phyloP scores from a whole-genome alignment of 1,140 invertebrate genomes.

The silkworm (Bombyx mori) region ASM3026992v2 NC_085107.1:4731001-4731500 shows the following conservation, averaged over 20 bases:
- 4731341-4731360: too few relatives aligned
- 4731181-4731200: slow-evolving; percentile 21
- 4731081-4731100: too few relatives aligned
- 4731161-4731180: slow-evolving; percentile 22
- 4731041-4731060: too few relatives aligned
- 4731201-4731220: slow-evolving; percentile 28
- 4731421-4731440: too few relatives aligned
- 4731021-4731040: too few relatives aligned
- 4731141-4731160: slow-evolving; percentile 34
- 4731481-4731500: too few relatives aligned
- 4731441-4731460: neutral
- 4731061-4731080: too few relatives aligned
- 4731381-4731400: too few relatives aligned
- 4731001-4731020: too few relatives aligned
- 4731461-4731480: too few relatives aligned
- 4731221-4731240: slow-evolving; percentile 33
- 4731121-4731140: neutral
- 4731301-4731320: slow-evolving; percentile 3
- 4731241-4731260: slow-evolving; percentile 17
- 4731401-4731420: too few relatives aligned
- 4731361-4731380: too few relatives aligned
- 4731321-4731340: neutral
- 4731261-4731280: slow-evolving; percentile 33
- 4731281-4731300: slow-evolving; percentile 23
- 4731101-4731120: neutral